A percentile compares a stretch with the other conserved stretches of the same genome.
These are phyloP conservation scores for Anagrus nilaparvatae DNA, from an alignment of 1,140 invertebrate species.

Conservation along the genomic window DNA sequence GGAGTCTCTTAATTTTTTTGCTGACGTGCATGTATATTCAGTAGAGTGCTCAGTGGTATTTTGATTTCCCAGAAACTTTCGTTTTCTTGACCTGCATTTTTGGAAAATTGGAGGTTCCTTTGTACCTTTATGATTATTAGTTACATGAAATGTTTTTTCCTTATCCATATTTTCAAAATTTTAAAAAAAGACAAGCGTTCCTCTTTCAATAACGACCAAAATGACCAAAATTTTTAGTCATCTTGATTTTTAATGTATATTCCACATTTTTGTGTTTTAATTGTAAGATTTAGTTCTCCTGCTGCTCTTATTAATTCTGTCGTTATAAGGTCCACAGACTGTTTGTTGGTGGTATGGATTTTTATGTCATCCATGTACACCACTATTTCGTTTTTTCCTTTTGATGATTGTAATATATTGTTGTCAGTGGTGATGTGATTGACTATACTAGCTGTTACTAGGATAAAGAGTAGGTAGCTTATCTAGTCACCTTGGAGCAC, in stretches of 20 bases:
- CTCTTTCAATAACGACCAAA: too few relatives aligned
- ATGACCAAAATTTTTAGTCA: not conserved
- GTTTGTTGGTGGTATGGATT: constrained; percentile 14
- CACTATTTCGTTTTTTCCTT: constrained; percentile 15
- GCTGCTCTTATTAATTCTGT: not conserved
- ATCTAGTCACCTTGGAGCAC: constrained; percentile 18
- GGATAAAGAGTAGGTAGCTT: constrained; percentile 20
- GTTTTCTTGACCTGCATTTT: too few relatives aligned
- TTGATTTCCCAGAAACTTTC: not conserved
- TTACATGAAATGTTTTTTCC: too few relatives aligned
- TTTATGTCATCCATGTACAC: constrained; percentile 24
- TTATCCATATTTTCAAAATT: too few relatives aligned
- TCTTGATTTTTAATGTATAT: not conserved
- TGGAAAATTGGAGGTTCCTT: too few relatives aligned
- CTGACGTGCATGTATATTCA: not conserved
- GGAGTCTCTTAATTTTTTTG: not conserved
- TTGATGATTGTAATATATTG: not conserved
- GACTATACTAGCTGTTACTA: constrained; percentile 15
- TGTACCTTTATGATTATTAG: too few relatives aligned
- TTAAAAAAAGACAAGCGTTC: too few relatives aligned
- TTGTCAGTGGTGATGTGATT: constrained; percentile 7
- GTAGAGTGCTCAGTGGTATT: not conserved
- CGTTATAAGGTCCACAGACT: constrained; percentile 2
- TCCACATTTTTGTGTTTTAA: not conserved
- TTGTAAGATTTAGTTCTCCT: not conserved